phyloP scores from a whole-genome alignment of 2,113 vertebrate species.

The Vireo altiloquus region DNA sequence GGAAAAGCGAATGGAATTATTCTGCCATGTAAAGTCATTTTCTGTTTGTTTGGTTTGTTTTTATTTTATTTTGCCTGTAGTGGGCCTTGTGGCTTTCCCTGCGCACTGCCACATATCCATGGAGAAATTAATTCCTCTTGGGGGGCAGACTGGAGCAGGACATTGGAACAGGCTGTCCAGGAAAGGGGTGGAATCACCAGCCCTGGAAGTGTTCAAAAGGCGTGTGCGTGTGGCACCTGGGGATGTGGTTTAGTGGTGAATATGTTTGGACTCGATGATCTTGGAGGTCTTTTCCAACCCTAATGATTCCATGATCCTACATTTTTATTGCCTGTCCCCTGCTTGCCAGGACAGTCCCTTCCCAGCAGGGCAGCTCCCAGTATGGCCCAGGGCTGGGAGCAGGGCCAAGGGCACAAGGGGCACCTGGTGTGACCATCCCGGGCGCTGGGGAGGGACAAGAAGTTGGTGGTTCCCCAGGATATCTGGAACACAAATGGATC shows the following conservation, averaged over 20 bases:
- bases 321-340: fast-evolving
- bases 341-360: not conserved
- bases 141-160: not conserved
- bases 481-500: too few relatives aligned
- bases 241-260: not conserved
- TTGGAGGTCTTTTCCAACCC: not conserved
- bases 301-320: not conserved
- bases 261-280: not conserved
- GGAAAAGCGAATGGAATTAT: constrained; percentile 10
- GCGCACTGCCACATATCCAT: fast-evolving
- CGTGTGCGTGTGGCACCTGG: not conserved
- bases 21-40: not conserved
- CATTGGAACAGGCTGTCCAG: not conserved
- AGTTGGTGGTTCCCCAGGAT: not conserved
- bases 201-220: not conserved
- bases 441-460: not conserved
- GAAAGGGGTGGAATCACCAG: not conserved
- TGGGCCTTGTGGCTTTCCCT: fast-evolving
- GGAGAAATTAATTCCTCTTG: not conserved
- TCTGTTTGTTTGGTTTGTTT: not conserved
- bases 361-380: not conserved
- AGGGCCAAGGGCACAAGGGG: not conserved
- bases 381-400: too few relatives aligned
- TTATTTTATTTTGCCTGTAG: not conserved
- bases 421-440: not conserved